A percentile compares a stretch with the other conserved stretches of the same genome.
These are phyloP conservation scores for Rhipidura dahli DNA, from an alignment of 2,113 vertebrate genomes.

Conservation along the genomic window DNA sequence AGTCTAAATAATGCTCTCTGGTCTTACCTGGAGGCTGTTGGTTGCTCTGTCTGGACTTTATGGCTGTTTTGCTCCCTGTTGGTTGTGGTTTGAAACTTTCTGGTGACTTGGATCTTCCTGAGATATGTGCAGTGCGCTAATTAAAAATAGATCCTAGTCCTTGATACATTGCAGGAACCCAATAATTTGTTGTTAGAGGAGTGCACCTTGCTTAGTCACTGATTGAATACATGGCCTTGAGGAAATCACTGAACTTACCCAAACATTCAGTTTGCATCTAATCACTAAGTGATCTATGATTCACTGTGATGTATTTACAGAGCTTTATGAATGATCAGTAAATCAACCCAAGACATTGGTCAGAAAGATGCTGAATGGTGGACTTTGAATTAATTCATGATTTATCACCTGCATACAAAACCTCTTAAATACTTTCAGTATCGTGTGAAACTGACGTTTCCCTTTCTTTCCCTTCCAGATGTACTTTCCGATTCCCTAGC, in stretches of 20 bases:
- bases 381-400: not conserved
- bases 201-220: not conserved
- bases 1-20: not conserved
- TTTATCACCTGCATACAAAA: not conserved
- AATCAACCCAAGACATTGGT: not conserved
- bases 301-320: not conserved
- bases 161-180: not conserved
- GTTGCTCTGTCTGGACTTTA: not conserved
- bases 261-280: not conserved
- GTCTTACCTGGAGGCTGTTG: not conserved
- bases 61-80: not conserved
- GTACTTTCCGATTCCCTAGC: conserved; percentile 95
- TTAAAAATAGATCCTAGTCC: not conserved
- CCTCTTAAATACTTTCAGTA: not conserved
- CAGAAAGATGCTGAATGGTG: not conserved
- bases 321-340: not conserved
- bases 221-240: not conserved
- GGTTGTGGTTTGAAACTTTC: not conserved
- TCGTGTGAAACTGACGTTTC: not conserved
- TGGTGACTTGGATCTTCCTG: not conserved
- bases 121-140: not conserved
- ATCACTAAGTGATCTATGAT: not conserved
- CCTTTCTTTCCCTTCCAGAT: conserved; percentile 70
- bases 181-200: not conserved
- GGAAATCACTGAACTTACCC: not conserved